Conservation (phyloP, 2,113 vertebrate species). For the Cyanoliseus patagonus region DNA sequence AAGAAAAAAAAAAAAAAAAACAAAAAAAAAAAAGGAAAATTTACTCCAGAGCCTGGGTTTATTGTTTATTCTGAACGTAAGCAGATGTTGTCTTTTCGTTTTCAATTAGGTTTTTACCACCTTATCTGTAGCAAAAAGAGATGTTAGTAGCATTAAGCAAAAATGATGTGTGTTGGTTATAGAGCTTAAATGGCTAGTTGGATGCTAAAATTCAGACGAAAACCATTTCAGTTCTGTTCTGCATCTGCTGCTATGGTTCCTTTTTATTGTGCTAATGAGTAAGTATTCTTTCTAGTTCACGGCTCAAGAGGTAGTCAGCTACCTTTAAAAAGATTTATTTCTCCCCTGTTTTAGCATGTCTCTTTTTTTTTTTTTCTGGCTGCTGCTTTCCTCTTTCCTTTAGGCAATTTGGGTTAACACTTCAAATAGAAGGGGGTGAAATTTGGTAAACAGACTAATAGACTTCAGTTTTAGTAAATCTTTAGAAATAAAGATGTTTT, state of each 20-base stretch:
- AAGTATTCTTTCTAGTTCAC: not conserved
- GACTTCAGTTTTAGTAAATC: not conserved
- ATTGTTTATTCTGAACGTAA: not conserved
- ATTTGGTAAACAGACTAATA: not conserved
- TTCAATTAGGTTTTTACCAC: not conserved
- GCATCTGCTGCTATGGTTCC: not conserved
- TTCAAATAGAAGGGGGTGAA: not conserved
- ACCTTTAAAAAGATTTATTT: not conserved
- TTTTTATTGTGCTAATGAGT: not conserved
- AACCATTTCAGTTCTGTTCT: not conserved
- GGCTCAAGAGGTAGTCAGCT: not conserved
- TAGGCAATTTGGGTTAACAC: not conserved
- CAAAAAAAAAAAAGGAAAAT: not conserved
- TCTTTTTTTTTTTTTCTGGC: not conserved
- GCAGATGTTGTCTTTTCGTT: not conserved
- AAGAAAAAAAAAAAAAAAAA: not conserved
- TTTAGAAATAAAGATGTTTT: not conserved
- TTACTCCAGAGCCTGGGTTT: accelerated
- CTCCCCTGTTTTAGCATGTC: not conserved
- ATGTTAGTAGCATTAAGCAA: not conserved
- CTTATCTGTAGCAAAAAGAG: not conserved
- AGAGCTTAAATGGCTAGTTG: not conserved
- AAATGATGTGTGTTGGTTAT: not conserved
- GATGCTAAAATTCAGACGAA: not conserved
- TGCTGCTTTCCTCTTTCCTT: not conserved